Evolutionary conservation across 2,888 invertebrate genomes (phyloP), one percentile per base, ranked within the genome.

Genomic region (Herminia tarsipennalis): DNA sequence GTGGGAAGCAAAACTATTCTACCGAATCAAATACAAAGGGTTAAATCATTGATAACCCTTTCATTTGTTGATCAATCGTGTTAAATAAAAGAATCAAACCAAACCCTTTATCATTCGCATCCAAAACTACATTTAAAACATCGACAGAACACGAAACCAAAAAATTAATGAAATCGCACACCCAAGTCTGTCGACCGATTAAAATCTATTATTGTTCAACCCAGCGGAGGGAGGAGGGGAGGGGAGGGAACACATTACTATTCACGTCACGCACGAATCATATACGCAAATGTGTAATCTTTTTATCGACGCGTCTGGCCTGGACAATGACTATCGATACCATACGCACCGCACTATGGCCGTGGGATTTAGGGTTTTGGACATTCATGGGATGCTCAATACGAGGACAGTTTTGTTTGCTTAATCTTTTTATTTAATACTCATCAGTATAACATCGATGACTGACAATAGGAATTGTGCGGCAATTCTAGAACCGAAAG

Each of bases 281-380:
- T 82, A 80, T 83, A 86, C 83, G 87, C 84, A 78, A 86, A 86
- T 80, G 83, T 74, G 84, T 88, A 87, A 88, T 88, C 88, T 88
- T 88, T 88, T 88, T 88, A 87, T 87, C 86, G 84, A 70, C 66
- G 75, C 65, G 77, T 73, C 77, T 73, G 73, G 70, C 62, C 70
- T 57, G 73, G 73, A 82, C 84, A 80, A 79, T 70, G 66, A 61
- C 63, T 72, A 72, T 82, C 80, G 83, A 79, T 77, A 64, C 52
- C 76, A 37, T 62, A 63, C 64, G 66, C 70, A 62, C 82, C 69
- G 64, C 78, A 79, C 78, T 77, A 68, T 51, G 22, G 9, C 32
- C 28, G 5, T 12, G 40, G n/a, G n/a, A n/a, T 9, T 46, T 35
- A 38, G 16, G 4, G 13, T 28, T 37, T 20, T 10, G 38, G 21